These are phyloP conservation scores for Leptopilina syphax DNA, from an alignment of 2,888 invertebrate species.

Conservation along the genomic window DNA sequence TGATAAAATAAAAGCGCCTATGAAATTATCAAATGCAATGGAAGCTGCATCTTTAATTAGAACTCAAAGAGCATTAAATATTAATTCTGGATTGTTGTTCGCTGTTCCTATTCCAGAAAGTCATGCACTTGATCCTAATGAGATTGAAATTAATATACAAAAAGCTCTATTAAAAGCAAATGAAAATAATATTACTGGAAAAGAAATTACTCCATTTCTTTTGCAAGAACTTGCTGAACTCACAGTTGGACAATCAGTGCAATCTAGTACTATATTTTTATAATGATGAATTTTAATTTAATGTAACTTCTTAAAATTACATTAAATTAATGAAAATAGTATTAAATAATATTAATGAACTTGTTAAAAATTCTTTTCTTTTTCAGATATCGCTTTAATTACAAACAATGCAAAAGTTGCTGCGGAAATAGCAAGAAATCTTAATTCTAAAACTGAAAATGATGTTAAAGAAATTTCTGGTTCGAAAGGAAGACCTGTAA, in stretches of 20 bases:
- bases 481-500: slow-evolving; percentile 58
- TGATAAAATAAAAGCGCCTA: slow-evolving; percentile 81
- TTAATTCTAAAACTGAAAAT: slow-evolving; percentile 39
- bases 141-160: slow-evolving; percentile 85
- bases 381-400: slow-evolving; percentile 90
- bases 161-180: slow-evolving; percentile 83
- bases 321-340: too few species aligned
- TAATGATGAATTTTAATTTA: too few species aligned
- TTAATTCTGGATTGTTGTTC: slow-evolving; percentile 88
- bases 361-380: slow-evolving; percentile 15
- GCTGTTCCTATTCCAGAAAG: slow-evolving; percentile 93
- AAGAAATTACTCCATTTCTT: slow-evolving; percentile 95
- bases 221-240: slow-evolving; percentile 86
- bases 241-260: slow-evolving; percentile 90
- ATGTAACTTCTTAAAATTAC: not conserved
- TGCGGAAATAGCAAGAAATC: slow-evolving; percentile 84
- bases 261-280: slow-evolving; percentile 86
- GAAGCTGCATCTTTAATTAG: slow-evolving; percentile 87
- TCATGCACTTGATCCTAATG: slow-evolving; percentile 80
- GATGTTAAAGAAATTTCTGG: slow-evolving; percentile 8
- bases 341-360: not conserved
- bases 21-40: slow-evolving; percentile 80
- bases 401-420: slow-evolving; percentile 94
- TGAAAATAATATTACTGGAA: slow-evolving; percentile 84
- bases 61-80: slow-evolving; percentile 78